Conservation (phyloP, 2,888 invertebrate genomes). For the Kuschelorhynchus macadamiae region DNA sequence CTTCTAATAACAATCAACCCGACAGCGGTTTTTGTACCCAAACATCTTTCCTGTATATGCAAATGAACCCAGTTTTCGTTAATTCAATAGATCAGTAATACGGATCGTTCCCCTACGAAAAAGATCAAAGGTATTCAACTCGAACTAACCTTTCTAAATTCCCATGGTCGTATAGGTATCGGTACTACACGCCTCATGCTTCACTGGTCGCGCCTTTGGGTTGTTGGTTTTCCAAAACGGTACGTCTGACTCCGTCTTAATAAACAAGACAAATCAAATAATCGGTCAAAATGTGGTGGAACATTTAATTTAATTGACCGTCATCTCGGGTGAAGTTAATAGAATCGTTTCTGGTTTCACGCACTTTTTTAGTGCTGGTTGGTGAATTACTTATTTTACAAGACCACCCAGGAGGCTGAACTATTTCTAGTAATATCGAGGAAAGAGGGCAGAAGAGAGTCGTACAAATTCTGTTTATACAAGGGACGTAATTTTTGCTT, state of each 20-base stretch:
- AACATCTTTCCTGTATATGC: constrained; percentile 38
- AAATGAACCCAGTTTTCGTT: constrained; percentile 31
- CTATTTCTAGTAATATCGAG: too few species aligned
- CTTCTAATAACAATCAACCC: constrained; percentile 3
- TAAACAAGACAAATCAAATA: constrained; percentile 46
- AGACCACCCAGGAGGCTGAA: constrained; percentile 37
- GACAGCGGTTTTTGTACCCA: constrained; percentile 25
- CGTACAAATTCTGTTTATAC: too few species aligned
- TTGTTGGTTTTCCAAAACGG: constrained; percentile 30
- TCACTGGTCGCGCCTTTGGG: constrained; percentile 32
- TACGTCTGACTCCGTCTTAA: constrained; percentile 15
- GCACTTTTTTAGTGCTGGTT: constrained; percentile 24
- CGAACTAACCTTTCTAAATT: constrained; percentile 26
- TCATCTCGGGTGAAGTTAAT: constrained; percentile 15
- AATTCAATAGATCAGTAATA: constrained; percentile 22
- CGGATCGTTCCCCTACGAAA: too few species aligned
- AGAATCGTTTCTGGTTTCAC: constrained; percentile 32
- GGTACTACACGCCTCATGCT: constrained; percentile 38
- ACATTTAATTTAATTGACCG: constrained; percentile 32
- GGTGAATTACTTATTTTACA: not conserved
- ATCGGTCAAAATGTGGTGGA: constrained; percentile 36
- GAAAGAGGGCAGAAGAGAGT: too few species aligned
- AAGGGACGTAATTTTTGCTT: too few species aligned
- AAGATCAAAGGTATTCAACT: constrained; percentile 22
- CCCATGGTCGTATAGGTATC: constrained; percentile 17